Base-by-base conservation (phyloP, 2,113 vertebrate genomes). In the Hyla sarda region DNA sequence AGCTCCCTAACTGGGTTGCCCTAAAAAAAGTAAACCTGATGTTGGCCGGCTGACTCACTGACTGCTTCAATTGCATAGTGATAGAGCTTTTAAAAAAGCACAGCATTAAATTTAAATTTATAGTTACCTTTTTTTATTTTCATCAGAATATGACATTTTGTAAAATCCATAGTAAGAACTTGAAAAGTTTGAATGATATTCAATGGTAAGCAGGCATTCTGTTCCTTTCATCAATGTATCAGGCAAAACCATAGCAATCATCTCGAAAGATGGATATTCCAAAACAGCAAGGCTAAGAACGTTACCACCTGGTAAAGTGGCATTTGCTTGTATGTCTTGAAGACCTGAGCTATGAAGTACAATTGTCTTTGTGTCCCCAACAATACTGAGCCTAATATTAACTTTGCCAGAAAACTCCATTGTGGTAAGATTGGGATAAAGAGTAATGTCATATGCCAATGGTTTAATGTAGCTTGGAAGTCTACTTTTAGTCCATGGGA, bases 161-260 rank as follows among this genome's bases (percentile, higher is more conserved):
- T 99, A 99, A 93, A 99, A 97, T 21, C 97, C 98, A 45, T 93
- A 94, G 50, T 96, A 99, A 48, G 92, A 94, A 82, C 92, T 92
- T 74, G 97, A 98, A 45, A 99, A 92, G 83, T 93, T 93, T 71
- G 96, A 95, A 0, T 89, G 93, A 92, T 95, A 99, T 10, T 95
- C 91, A 82, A 99, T 90, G 78, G 90, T 93, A 86, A 99, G 62
- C 69, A 94, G 92, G 19, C 96, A 98, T 74, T 86, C 89, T 52
- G 94, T 93, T 48, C 95, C 96, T 85, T 89, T 90, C 89, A 94
- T 89, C 13, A 98, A 93, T 10, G 92, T 87, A 48, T 96, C 93
- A 0, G 95, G 87, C 71, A 95, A 91, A 82, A 95, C 90, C 30
- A 99, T 9, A 28, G 97, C 97, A 11, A 99, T 95, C 89, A 99